Base-by-base conservation (phyloP, 2,113 vertebrate species). In the Fregata magnificens region DNA sequence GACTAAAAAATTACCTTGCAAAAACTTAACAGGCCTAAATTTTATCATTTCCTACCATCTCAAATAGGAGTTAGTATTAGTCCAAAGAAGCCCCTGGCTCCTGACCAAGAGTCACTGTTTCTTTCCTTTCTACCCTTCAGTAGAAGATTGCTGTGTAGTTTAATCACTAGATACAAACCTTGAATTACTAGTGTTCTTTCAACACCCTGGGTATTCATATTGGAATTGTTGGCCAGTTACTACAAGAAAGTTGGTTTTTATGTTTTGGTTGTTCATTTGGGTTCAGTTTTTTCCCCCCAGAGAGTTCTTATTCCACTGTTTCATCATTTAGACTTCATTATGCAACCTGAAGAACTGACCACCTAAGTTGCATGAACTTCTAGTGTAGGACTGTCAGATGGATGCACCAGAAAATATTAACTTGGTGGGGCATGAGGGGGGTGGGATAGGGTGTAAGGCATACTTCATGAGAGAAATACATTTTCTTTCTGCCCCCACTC, bases 391-490 rank as follows among this genome's bases (percentile, higher is more conserved):
- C 9, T 38, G 4, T 12, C 53, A 38, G 4, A 55, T 3, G 7
- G 21, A 29, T 13, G 8, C 28, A 81, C 5, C 7, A 16, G 34
- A 61, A 36, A 34, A 55, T 9, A 67, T 1, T 44, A 53, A n/a
- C 17, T 9, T n/a, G 36, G 4, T 13, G 18, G 9, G 11, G 8
- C 4, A 15, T 16, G 29, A 47, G 17, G 5, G 7, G 4, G 6
- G 1, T 13, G 11, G 5, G 11, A 40, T 7, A 26, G 3, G 2
- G 2, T 16, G 1, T 31, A 66, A 82, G 10, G 12, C 20, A 45
- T 10, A 16, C 2, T 66, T 29, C 9, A 36, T 2, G 8, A 82
- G 2, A 58, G 14, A 93, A 71, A 58, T 6, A 0, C 0, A 1
- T 53, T 82, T 81, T 40, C 26, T 40, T 67, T 58, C 52, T 63